These are phyloP conservation scores for Poecile montanus DNA, from an alignment of 2,797 vertebrate species.

Conservation along the genomic window DNA sequence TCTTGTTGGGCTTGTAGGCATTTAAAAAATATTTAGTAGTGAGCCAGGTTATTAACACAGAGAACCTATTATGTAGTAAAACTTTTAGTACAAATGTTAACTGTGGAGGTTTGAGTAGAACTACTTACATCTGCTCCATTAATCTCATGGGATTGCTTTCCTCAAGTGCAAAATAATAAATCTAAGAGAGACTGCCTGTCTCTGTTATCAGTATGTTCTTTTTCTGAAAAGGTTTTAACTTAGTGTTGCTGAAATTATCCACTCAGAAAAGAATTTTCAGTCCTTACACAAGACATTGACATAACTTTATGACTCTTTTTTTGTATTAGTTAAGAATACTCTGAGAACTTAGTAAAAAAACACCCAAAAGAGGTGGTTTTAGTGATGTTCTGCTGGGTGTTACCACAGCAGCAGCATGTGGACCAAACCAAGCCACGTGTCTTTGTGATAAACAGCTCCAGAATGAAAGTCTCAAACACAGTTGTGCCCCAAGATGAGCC, in stretches of 20 bases:
- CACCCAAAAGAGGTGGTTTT: neutral
- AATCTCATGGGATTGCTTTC: neutral
- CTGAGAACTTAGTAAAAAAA: neutral
- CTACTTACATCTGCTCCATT: conserved; percentile 21
- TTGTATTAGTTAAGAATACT: neutral
- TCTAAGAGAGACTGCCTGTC: neutral
- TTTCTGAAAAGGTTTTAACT: neutral
- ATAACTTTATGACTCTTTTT: neutral
- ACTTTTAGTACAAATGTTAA: neutral
- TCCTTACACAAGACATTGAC: neutral
- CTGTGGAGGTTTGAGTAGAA: neutral
- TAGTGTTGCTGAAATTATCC: neutral
- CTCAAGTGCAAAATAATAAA: neutral
- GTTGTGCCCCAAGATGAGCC: neutral
- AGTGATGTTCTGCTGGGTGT: neutral
- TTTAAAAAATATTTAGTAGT: neutral
- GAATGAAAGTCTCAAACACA: neutral
- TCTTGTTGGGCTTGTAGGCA: neutral
- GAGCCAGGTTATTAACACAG: neutral
- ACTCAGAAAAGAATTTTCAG: neutral
- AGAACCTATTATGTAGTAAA: neutral
- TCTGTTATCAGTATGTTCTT: neutral
- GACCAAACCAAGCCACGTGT: accelerated
- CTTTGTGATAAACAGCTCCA: neutral
- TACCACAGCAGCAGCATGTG: neutral